phyloP scores from a whole-genome alignment of 2,113 vertebrate species.

The Perca fluviatilis region DNA sequence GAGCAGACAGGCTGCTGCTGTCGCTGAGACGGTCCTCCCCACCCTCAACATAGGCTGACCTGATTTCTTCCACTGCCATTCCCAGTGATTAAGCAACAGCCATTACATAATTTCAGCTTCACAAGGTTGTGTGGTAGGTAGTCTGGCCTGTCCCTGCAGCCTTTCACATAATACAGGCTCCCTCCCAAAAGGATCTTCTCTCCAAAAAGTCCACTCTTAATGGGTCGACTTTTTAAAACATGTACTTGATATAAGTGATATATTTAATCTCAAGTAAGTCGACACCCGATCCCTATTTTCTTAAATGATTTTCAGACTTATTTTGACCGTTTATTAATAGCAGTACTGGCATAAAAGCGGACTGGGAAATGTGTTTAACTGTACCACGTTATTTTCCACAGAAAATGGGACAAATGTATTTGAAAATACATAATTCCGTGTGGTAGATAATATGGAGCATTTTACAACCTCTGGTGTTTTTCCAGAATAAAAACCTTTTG shows the following conservation, averaged over 20 bases:
- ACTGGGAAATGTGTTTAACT: too few relatives aligned
- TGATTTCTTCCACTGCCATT: slow-evolving; percentile 71
- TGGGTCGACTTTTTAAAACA: not conserved
- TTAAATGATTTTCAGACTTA: not conserved
- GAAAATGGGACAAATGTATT: not conserved
- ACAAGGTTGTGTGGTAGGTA: slow-evolving; percentile 60
- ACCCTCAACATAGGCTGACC: slow-evolving; percentile 65
- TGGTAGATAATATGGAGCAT: not conserved
- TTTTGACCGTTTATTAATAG: not conserved
- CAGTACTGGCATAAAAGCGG: too few relatives aligned
- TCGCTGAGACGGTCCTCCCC: not conserved
- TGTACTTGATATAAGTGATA: not conserved
- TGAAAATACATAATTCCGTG: not conserved
- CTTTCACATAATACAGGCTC: slow-evolving; percentile 3
- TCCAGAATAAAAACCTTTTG: not conserved
- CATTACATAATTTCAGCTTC: slow-evolving; percentile 80
- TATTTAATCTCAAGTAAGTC: not conserved
- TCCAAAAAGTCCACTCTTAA: not conserved
- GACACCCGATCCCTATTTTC: not conserved
- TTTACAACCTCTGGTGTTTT: not conserved
- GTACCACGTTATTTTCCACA: not conserved
- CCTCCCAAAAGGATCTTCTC: not conserved
- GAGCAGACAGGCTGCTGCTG: slow-evolving; percentile 36
- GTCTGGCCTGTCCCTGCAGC: slow-evolving; percentile 37
- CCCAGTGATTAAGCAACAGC: slow-evolving; percentile 82